phyloP scores from a whole-genome alignment of 2,888 invertebrate genomes.

The Panorpa germanica region DNA sequence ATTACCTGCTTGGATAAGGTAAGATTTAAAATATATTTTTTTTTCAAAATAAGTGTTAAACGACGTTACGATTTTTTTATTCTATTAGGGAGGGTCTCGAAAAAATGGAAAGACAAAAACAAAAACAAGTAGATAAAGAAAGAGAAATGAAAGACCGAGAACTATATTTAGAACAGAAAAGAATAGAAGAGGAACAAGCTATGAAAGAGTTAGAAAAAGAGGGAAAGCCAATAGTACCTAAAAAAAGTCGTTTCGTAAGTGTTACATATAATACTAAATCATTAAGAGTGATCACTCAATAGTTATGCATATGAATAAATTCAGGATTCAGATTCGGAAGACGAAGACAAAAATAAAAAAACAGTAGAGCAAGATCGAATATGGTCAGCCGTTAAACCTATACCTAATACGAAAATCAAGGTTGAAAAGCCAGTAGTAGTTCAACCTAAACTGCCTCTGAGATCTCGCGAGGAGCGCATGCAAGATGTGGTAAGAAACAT shows the following conservation, averaged over 20 bases:
- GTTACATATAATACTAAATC: too few species aligned
- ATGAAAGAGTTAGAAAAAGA: conserved; percentile 20
- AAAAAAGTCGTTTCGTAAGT: conserved; percentile 25
- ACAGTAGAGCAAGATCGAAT: not conserved
- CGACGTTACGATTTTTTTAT: not conserved
- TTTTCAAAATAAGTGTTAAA: conserved; percentile 1
- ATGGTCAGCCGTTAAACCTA: conserved; percentile 11
- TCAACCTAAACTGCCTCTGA: conserved; percentile 22
- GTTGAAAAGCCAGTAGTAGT: conserved; percentile 14
- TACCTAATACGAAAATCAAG: conserved; percentile 19
- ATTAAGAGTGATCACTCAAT: too few species aligned
- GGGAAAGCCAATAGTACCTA: conserved; percentile 24
- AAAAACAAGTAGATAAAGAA: conserved; percentile 66
- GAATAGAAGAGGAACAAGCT: conserved; percentile 31
- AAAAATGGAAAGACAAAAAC: conserved; percentile 92
- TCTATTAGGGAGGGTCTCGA: conserved; percentile 52
- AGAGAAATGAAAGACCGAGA: conserved; percentile 43
- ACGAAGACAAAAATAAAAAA: conserved; percentile 17
- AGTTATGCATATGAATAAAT: too few species aligned
- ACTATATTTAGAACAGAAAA: conserved; percentile 30
- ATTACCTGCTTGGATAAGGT: conserved; percentile 95
- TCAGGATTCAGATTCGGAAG: conserved; percentile 27
- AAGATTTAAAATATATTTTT: conserved; percentile 34
- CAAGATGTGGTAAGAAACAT: conserved; percentile 41
- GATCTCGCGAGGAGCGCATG: conserved; percentile 38